Conservation (phyloP, 2,113 vertebrate species). For the human (Homo sapiens) region GRCh38 chr5:17110501-17111000, state of each 20-base stretch:
- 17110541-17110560: background rate
- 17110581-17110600: background rate
- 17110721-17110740: background rate
- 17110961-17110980: conserved; percentile 42
- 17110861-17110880: conserved; percentile 23
- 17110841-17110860: background rate
- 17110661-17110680: background rate
- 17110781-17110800: background rate
- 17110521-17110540: background rate
- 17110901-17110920: conserved; percentile 35
- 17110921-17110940: background rate
- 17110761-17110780: background rate
- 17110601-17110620: background rate
- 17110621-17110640: background rate
- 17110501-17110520: background rate
- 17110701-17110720: background rate
- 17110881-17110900: conserved; percentile 8
- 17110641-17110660: fast-evolving
- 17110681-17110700: background rate
- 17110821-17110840: background rate
- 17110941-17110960: conserved; percentile 24
- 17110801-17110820: background rate
- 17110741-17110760: background rate
- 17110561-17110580: background rate
- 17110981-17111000: background rate